These are phyloP conservation scores for Protodeltote pygarga DNA, from an alignment of 2,888 invertebrate genomes.

Conservation along the genomic window DNA sequence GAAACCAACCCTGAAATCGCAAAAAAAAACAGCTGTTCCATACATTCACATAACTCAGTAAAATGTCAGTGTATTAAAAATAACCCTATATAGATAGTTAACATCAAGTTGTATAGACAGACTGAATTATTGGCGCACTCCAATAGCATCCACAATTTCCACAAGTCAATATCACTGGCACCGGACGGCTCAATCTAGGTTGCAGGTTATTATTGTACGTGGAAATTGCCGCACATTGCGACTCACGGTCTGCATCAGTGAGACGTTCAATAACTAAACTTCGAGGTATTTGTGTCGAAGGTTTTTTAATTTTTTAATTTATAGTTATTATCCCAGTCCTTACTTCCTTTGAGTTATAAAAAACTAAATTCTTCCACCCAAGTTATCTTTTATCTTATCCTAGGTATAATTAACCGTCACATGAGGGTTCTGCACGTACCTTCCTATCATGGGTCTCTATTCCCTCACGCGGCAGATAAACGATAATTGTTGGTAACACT, in stretches of 20 bases:
- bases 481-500: constrained; percentile 34
- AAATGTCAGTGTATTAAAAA: too few relatives aligned
- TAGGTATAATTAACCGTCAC: constrained; percentile 28
- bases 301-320: too few relatives aligned
- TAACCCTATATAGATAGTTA: constrained; percentile 2
- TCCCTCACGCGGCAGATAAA: constrained; percentile 27
- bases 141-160: constrained; percentile 14
- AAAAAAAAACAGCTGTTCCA: too few relatives aligned
- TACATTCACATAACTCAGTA: too few relatives aligned
- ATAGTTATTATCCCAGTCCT: too few relatives aligned
- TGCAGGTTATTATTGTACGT: constrained; percentile 21
- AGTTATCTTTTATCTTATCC: constrained; percentile 21
- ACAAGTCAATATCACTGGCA: constrained; percentile 23
- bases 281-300: neutral
- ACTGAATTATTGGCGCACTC: constrained; percentile 8
- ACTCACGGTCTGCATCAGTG: constrained; percentile 10
- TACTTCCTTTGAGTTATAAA: too few relatives aligned
- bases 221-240: constrained; percentile 27
- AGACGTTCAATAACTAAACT: neutral
- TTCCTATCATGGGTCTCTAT: constrained; percentile 16
- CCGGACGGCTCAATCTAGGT: constrained; percentile 24
- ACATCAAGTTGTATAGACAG: constrained; percentile 10
- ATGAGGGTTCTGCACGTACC: constrained; percentile 20
- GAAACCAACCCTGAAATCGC: too few relatives aligned
- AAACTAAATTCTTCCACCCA: constrained; percentile 22